Percentiles rank a stretch among this genome's conserved stretches.
Evolutionary conservation across 2,113 vertebrate genomes (phyloP).

Genomic region (Tetrao urogallus): DNA sequence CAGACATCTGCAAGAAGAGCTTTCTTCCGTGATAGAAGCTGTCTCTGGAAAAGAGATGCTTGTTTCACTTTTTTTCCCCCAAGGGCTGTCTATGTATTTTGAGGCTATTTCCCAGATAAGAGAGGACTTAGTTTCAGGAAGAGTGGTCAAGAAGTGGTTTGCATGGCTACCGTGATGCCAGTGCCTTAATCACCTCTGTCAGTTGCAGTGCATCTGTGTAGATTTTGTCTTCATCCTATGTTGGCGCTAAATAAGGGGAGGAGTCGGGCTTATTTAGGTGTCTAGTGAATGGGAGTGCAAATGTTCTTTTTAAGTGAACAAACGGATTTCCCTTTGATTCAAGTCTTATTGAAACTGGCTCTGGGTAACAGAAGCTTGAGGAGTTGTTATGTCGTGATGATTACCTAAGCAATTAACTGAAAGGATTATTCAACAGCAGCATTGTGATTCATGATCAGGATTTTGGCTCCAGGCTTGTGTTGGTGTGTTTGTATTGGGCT

Average conservation of each 20-base stretch:
- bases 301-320: neutral
- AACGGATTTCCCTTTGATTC: neutral
- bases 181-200: neutral
- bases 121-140: neutral
- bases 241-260: neutral
- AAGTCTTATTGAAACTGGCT: neutral
- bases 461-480: neutral
- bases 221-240: neutral
- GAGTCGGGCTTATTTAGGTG: neutral
- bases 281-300: neutral
- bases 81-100: neutral
- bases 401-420: neutral
- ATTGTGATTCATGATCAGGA: neutral
- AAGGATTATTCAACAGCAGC: neutral
- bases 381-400: neutral
- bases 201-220: neutral
- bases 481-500: neutral
- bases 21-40: neutral
- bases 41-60: neutral
- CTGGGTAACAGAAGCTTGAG: neutral
- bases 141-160: neutral
- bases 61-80: neutral
- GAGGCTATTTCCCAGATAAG: neutral
- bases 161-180: rapidly evolving
- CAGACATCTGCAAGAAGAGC: neutral